Evolutionary conservation across 2,888 invertebrate species (phyloP), one percentile per base, ranked within the genome.

Genomic region (Agonopterix heracliana): DNA sequence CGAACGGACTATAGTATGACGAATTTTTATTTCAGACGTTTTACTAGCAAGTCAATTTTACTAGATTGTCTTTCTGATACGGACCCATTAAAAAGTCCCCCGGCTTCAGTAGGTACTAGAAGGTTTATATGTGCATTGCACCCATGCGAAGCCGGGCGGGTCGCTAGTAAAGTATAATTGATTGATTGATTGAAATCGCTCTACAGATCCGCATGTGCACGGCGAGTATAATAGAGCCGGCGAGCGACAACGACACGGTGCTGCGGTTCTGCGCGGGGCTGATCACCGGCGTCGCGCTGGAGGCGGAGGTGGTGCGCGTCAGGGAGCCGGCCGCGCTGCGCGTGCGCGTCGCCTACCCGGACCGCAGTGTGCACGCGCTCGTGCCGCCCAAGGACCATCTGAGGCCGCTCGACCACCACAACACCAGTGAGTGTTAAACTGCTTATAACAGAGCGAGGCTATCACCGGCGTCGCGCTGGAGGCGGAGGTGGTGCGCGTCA

Each of bases 251-350:
- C 61, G 90, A 91, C 61, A 93, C 94, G 10, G 93, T 96, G 2
- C 86, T 97, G 50, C 97, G 97, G 70, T 97, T 98, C 71, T 96
- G 97, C 36, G 97, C 98, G 0, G 98, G 98, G 0, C 90, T 98
- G 3, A 93, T 98, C 46, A 92, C 97, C 53, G 95, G 95, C 36
- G 92, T 98, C 40, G 94, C 94, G 10, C 89, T 98, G 50, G 95
- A 97, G 66, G 97, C 96, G 0, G 96, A 96, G 73, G 90, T 98
- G 55, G 90, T 92, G 57, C 94, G 96, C 78, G 90, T 98, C 49
- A 90, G 92, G 38, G 92, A 94, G 66, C 92, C 94, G 1, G 88
- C 89, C 45, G 91, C 93, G 52, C 86, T 98, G 63, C 90, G 97
- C 54, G 91, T 98, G 56, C 94, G 95, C 86, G 93, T 97, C 34